These are phyloP conservation scores for Circaetus cinerascens DNA, from an alignment of 2,113 vertebrate genomes.

Conservation along the genomic window DNA sequence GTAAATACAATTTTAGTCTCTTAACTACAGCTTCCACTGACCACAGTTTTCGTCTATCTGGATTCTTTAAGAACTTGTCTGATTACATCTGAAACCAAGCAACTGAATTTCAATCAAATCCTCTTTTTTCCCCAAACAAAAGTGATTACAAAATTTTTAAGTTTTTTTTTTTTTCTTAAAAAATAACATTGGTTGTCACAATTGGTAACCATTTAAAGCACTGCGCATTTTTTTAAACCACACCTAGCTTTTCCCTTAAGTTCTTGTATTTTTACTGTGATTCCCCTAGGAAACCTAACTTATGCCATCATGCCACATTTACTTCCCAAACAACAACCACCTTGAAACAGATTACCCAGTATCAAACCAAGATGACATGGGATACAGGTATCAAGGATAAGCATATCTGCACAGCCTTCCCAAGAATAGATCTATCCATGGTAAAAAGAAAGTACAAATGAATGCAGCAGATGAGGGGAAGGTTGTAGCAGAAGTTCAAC, in stretches of 20 bases:
- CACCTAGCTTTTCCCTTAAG: not conserved
- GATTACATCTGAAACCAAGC: not conserved
- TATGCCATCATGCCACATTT: not conserved
- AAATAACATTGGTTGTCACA: not conserved
- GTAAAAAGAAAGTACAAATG: not conserved
- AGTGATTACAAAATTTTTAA: not conserved
- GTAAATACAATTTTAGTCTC: not conserved
- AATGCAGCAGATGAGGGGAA: not conserved
- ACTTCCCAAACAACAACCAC: not conserved
- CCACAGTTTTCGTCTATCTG: not conserved
- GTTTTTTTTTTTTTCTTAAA: not conserved
- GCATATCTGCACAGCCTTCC: not conserved
- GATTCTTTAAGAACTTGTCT: not conserved
- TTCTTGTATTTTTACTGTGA: not conserved
- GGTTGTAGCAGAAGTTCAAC: not conserved
- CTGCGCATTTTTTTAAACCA: accelerated
- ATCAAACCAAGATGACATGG: not conserved
- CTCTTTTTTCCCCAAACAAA: not conserved
- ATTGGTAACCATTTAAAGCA: not conserved
- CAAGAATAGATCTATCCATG: not conserved
- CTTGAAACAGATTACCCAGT: not conserved
- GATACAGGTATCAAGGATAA: not conserved
- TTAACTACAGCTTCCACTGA: not conserved
- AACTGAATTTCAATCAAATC: not conserved
- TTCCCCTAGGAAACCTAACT: not conserved